Evolutionary conservation across 1,140 invertebrate genomes (phyloP).

Genomic region (Drosophila serrata): DNA sequence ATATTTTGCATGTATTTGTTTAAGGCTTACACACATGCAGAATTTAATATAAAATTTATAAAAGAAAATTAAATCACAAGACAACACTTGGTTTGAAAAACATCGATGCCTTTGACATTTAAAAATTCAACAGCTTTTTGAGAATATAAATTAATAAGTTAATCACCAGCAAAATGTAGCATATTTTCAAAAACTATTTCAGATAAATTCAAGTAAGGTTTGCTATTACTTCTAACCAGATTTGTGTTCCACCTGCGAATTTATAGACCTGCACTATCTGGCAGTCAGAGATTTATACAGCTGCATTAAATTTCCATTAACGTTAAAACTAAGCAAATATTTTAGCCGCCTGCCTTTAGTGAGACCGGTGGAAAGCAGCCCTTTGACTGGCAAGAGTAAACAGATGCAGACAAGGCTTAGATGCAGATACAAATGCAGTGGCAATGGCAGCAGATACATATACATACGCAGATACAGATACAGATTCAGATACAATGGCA

Average conservation of each 20-base stretch:
- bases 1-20: neutral
- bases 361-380: conserved; percentile 10
- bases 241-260: conserved; percentile 24
- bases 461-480: conserved; percentile 39
- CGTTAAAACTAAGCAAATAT: conserved; percentile 56
- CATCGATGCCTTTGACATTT: too few species aligned
- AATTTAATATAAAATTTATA: too few species aligned
- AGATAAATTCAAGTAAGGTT: neutral
- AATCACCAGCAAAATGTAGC: too few species aligned
- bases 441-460: conserved; percentile 47
- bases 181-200: too few species aligned
- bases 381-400: conserved; percentile 45
- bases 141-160: neutral
- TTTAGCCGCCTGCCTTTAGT: conserved; percentile 42
- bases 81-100: too few species aligned
- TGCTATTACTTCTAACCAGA: neutral
- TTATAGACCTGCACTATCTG: conserved; percentile 39
- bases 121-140: too few species aligned
- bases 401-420: conserved; percentile 33
- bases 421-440: conserved; percentile 63
- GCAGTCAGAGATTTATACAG: conserved; percentile 38
- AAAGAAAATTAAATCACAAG: too few species aligned
- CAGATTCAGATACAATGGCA: conserved; percentile 10
- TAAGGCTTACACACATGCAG: too few species aligned
- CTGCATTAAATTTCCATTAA: conserved; percentile 56